These are phyloP conservation scores for Epizoanthus ramosus DNA, from an alignment of 92 coral and sea anemone species.

Conservation along the genomic window DNA sequence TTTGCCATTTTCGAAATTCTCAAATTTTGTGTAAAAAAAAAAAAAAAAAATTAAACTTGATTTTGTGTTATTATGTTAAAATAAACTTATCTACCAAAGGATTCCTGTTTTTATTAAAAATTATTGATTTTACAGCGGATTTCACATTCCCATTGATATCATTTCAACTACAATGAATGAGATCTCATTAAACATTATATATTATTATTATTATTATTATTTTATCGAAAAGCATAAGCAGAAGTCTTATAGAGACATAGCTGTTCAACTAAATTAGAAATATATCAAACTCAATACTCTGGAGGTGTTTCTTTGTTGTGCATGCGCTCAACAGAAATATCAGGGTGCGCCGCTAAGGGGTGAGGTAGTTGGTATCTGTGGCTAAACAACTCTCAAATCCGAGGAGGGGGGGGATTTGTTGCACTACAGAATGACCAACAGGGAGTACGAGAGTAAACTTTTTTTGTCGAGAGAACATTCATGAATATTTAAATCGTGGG, in stretches of 20 bases:
- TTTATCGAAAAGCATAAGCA: too few species aligned
- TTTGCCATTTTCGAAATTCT: not conserved
- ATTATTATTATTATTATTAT: too few species aligned
- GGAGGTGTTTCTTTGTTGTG: too few species aligned
- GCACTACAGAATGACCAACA: conserved; percentile 3
- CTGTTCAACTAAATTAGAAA: too few species aligned
- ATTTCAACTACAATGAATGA: too few species aligned
- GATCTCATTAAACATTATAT: too few species aligned
- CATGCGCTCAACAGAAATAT: too few species aligned
- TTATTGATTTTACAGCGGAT: not conserved
- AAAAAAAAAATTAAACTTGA: not conserved
- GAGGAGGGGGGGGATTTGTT: too few species aligned
- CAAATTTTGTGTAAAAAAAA: not conserved
- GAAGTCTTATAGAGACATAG: too few species aligned
- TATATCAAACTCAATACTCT: too few species aligned
- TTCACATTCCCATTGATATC: too few species aligned
- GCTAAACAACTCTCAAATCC: not conserved
- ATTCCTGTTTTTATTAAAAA: not conserved
- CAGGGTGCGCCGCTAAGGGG: not conserved
- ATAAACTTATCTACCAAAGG: not conserved
- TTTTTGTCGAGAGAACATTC: not conserved
- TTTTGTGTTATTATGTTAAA: not conserved
- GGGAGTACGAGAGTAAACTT: conserved; percentile 11
- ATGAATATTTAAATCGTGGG: conserved; percentile 9
- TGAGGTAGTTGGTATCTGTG: not conserved